Percentiles rank a stretch among this genome's conserved stretches.
These are phyloP conservation scores for Agrotis puta DNA, from an alignment of 2,888 invertebrate genomes.

Conservation along the genomic window DNA sequence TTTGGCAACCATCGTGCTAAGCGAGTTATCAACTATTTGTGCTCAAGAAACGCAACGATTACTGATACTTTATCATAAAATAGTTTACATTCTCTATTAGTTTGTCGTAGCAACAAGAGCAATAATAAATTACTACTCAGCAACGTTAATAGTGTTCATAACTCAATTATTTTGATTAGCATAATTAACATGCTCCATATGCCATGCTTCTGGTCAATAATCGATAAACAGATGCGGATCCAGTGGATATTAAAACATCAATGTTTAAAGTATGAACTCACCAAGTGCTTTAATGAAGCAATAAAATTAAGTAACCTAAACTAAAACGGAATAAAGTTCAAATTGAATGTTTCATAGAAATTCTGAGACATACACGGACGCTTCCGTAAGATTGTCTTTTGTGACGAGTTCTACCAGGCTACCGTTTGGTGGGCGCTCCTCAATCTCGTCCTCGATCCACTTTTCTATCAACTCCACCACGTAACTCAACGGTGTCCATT, in stretches of 20 bases:
- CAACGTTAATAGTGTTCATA: too few relatives aligned
- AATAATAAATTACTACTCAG: too few relatives aligned
- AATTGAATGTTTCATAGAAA: neutral
- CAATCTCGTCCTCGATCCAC: conserved; percentile 94
- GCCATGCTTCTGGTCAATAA: neutral
- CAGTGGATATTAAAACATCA: neutral
- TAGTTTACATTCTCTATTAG: too few relatives aligned
- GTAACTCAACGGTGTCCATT: conserved; percentile 98
- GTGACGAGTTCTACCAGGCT: conserved; percentile 97
- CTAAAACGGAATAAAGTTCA: too few relatives aligned
- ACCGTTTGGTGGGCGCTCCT: conserved; percentile 93
- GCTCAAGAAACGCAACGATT: too few relatives aligned
- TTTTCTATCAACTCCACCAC: conserved; percentile 96
- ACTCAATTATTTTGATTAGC: too few relatives aligned
- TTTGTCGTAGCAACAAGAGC: too few relatives aligned
- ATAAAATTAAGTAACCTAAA: too few relatives aligned
- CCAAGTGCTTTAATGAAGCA: neutral
- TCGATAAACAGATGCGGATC: neutral
- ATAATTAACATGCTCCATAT: too few relatives aligned
- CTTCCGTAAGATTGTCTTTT: conserved; percentile 94
- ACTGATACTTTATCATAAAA: too few relatives aligned
- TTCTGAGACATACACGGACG: neutral
- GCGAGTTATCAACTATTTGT: too few relatives aligned
- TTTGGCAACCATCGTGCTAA: too few relatives aligned
- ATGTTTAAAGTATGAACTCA: neutral